phyloP scores from a whole-genome alignment of 2,797 vertebrate species.

The Erethizon dorsatum region DNA sequence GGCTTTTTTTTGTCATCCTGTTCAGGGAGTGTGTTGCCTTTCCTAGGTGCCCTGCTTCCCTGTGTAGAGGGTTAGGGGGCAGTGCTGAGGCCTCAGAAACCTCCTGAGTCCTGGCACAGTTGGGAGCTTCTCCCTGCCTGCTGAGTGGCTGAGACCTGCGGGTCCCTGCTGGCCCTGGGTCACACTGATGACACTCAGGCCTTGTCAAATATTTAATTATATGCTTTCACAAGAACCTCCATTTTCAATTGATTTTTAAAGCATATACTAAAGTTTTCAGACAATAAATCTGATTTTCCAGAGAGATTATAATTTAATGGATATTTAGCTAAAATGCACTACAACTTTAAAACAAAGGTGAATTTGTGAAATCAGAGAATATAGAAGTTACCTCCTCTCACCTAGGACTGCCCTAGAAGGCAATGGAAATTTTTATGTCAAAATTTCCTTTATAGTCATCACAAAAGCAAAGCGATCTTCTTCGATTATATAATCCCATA shows the following conservation, averaged over 20 bases:
- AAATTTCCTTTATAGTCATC: not conserved
- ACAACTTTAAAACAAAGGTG: constrained; percentile 1
- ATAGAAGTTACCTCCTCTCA: not conserved
- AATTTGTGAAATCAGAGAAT: constrained; percentile 24
- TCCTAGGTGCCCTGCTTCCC: not conserved
- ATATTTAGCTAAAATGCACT: constrained; percentile 39
- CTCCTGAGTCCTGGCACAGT: not conserved
- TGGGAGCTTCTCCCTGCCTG: not conserved
- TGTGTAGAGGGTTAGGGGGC: not conserved
- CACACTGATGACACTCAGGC: not conserved
- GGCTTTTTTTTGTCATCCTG: not conserved
- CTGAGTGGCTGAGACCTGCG: no score
- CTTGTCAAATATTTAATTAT: constrained; percentile 62
- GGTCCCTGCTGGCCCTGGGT: no score
- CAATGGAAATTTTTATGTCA: constrained; percentile 43
- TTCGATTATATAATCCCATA: constrained; percentile 34
- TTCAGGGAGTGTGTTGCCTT: not conserved
- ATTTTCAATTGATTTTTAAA: constrained; percentile 60
- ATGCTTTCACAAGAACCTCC: not conserved
- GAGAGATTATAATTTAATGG: constrained; percentile 33
- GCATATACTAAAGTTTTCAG: constrained; percentile 16
- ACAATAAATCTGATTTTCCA: not conserved
- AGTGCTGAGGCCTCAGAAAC: not conserved
- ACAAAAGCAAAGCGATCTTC: constrained; percentile 11
- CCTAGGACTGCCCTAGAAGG: not conserved